Base-by-base conservation (phyloP, 2,888 invertebrate genomes). In the Pristionchus japonicus region DNA sequence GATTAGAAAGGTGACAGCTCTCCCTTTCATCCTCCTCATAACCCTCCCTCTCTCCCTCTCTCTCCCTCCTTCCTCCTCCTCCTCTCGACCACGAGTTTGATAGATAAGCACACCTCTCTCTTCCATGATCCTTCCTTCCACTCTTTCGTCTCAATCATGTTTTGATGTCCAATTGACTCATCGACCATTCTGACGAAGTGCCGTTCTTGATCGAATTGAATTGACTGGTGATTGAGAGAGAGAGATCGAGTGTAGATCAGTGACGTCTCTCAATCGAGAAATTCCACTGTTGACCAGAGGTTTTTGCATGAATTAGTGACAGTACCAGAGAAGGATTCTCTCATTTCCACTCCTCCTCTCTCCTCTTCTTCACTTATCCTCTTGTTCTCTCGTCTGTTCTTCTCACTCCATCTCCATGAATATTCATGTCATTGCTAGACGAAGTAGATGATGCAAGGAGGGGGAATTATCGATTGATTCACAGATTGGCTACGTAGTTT, bases 391-490 rank as follows among this genome's bases (percentile, higher is more conserved):
- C 64, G 31, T 31, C 61, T 61, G 61, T 77, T 43, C 77, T 43
- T n/a, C 31, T 85, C 64, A 82, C 77, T 88, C 52, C 64, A 61
- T 82, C n/a, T 64, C 15, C 64, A 40, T 80, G 47, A 40, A 64
- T 88, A 43, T 67, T 52, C 84, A 67, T 67, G 67, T 34, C 67
- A 9, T 31, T 34, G 34, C n/a, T n/a, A n/a, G n/a, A n/a, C n/a
- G n/a, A n/a, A n/a, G 67, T 61, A 2, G 20, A 9, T n/a, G 2
- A 20, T n/a, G 6, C 2, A 9, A 3, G 17, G 2, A 61, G 84
- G 13, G 4, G n/a, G 43, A 47, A 43, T 47, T 61, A 20, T 61
- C 61, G 61, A 61, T 61, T 61, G 61, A 61, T 49, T 9, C n/a
- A n/a, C n/a, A n/a, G 15, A 61, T 67, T 13, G 34, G 67, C 0